phyloP scores from a whole-genome alignment of 2,888 invertebrate species.

The Ophioninae sp. region DNA sequence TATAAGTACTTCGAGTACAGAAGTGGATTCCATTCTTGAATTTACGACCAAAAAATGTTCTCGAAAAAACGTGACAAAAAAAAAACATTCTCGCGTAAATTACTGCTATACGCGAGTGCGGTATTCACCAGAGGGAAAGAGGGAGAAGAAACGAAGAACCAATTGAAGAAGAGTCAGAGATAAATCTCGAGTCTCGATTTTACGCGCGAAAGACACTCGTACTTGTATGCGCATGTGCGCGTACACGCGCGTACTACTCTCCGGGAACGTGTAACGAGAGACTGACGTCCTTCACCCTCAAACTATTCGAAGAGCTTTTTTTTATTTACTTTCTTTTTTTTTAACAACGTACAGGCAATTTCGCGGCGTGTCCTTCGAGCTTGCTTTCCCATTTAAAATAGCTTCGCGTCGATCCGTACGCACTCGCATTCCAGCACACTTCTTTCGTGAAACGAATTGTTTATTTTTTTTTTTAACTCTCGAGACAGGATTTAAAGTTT shows the following conservation, averaged over 20 bases:
- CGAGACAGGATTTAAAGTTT: not conserved
- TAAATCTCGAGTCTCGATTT: constrained; percentile 71
- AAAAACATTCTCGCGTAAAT: constrained; percentile 45
- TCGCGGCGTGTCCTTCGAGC: constrained; percentile 9
- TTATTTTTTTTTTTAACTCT: not conserved
- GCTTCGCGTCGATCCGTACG: not conserved
- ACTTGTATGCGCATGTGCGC: not conserved
- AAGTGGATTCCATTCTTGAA: constrained; percentile 62
- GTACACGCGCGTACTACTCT: constrained; percentile 10
- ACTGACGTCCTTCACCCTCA: constrained; percentile 44
- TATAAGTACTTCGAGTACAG: constrained; percentile 4
- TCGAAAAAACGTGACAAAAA: constrained; percentile 51
- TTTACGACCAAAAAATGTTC: constrained; percentile 64
- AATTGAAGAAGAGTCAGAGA: constrained; percentile 71
- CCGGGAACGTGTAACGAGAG: constrained; percentile 38
- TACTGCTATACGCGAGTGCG: constrained; percentile 57
- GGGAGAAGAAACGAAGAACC: constrained; percentile 61
- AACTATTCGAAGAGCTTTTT: constrained; percentile 8
- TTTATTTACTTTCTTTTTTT: not conserved
- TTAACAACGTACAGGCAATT: not conserved
- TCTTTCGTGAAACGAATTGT: not conserved
- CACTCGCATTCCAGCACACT: not conserved
- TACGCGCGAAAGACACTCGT: constrained; percentile 67
- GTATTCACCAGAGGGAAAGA: constrained; percentile 40
- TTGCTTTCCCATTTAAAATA: not conserved